Conservation (phyloP, 2,888 invertebrate genomes). For the Leptinotarsa rubiginosa region DNA sequence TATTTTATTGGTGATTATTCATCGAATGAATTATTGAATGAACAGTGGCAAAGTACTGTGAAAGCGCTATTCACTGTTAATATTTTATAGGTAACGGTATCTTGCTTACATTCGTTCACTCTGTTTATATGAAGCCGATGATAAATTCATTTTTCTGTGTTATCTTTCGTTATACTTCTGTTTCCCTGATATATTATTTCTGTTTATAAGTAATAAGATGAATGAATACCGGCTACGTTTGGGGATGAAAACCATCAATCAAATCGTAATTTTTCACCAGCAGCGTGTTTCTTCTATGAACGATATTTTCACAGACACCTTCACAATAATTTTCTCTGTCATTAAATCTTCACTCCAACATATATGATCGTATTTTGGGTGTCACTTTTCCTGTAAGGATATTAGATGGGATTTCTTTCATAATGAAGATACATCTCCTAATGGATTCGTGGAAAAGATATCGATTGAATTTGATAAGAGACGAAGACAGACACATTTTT, state of each 20-base stretch:
- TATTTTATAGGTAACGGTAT: too few species aligned
- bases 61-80: too few species aligned
- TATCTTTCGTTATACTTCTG: conserved; percentile 33
- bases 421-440: conserved; percentile 11
- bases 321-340: conserved; percentile 36
- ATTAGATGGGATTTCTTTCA: background rate
- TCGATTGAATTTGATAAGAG: background rate
- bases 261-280: conserved; percentile 39
- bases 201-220: conserved; percentile 39
- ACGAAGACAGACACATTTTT: background rate
- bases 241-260: conserved; percentile 37
- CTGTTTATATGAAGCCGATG: conserved; percentile 19
- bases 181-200: conserved; percentile 31
- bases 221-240: conserved; percentile 33
- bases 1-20: too few species aligned
- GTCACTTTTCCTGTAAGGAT: conserved; percentile 14
- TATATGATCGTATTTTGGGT: conserved; percentile 24
- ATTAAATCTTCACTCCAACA: conserved; percentile 33
- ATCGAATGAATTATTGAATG: too few species aligned
- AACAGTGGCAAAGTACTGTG: too few species aligned
- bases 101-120: background rate
- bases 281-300: conserved; percentile 23
- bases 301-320: conserved; percentile 30
- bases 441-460: background rate
- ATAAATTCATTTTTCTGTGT: conserved; percentile 32